Conservation (phyloP, 2,113 vertebrate species). For the Ondatra zibethicus region DNA sequence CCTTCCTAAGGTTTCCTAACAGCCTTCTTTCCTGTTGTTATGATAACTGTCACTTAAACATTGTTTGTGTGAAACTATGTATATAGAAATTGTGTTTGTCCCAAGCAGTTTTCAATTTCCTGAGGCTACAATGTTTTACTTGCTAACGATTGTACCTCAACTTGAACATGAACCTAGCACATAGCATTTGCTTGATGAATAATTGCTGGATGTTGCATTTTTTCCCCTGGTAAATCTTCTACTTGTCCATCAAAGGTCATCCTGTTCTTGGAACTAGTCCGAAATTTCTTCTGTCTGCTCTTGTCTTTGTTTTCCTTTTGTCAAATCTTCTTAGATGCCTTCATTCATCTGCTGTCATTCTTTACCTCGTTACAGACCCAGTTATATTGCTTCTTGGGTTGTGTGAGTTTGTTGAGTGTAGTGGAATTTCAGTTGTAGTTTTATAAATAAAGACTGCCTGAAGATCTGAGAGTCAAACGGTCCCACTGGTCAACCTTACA, state of each 20-base stretch:
- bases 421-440: too few species aligned
- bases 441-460: too few species aligned
- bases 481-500: too few species aligned
- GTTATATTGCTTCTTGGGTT: not conserved
- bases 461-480: too few species aligned
- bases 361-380: not conserved
- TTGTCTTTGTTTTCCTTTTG: not conserved
- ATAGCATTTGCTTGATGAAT: not conserved
- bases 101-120: not conserved
- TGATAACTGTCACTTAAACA: not conserved
- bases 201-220: not conserved
- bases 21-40: not conserved
- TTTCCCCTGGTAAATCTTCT: not conserved
- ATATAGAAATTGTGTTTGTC: not conserved
- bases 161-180: not conserved
- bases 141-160: not conserved
- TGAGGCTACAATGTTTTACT: not conserved
- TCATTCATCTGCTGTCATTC: not conserved
- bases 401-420: not conserved
- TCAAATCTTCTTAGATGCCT: not conserved
- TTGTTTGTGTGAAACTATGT: not conserved
- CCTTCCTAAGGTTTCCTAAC: not conserved
- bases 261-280: not conserved
- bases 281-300: not conserved
- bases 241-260: not conserved